Base-by-base conservation (phyloP, 1,140 invertebrate species). In the Heliconius hewitsoni region DNA sequence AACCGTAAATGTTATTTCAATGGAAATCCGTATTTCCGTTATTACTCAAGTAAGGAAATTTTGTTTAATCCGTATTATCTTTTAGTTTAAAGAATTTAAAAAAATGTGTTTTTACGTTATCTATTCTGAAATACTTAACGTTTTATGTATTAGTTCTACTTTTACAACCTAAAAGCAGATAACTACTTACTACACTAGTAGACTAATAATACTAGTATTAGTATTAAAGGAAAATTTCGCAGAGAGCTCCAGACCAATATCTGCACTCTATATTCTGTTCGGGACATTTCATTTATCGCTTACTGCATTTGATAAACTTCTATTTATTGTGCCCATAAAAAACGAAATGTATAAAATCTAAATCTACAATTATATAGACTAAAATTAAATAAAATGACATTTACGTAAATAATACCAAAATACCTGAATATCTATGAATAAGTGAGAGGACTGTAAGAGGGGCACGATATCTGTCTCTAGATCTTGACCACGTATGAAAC, bases 1-100 rank as follows among this genome's bases (percentile, higher is more conserved):
- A 88, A 89, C 82, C 76, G 83, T 82, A 84, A 86, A 89, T 83
- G 80, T 86, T 85, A 86, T 87, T 87, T 81, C 77, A 81, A 84
- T 88, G 78, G 80, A 83, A 86, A 88, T 84, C 82, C 84, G 81
- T 60, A 77, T 80, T 77, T 74, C 46, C 52, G 46, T 71, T 66
- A 66, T 73, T 78, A 78, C 52, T n/a, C 23, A 71, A 27, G 37
- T 74, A 52, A 74, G 13, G 39, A 39, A 71, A 77, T 76, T 76
- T 73, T 71, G 23, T 27, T 76, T 76, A 39, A 42, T 11, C 50
- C 16, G 11, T 30, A n/a, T 46, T 46, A 46, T 66, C 4, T 30
- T 30, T 66, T 16, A 66, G 0, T 16, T 16, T 16, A 16, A 46
- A 46, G 13, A 46, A 1, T 46, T 46, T 1, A 16, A 46, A 16